Conservation (phyloP, 2,797 vertebrate genomes). For the Smutsia temminckii region DNA sequence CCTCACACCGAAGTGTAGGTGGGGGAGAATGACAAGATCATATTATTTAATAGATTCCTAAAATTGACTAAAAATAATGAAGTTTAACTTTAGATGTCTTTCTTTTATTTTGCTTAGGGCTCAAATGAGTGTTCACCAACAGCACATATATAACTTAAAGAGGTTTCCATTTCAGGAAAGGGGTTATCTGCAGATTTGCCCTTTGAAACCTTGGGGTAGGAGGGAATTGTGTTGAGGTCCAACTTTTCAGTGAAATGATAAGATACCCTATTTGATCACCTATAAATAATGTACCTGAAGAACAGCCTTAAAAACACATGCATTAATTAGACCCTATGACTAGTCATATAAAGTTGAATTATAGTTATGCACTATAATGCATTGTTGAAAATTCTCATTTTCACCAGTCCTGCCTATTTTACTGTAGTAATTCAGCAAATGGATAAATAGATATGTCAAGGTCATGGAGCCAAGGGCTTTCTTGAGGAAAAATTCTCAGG, state of each 20-base stretch:
- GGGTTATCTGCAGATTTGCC: neutral
- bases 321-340: neutral
- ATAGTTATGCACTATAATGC: neutral
- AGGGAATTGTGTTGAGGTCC: neutral
- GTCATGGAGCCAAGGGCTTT: neutral
- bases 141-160: too few relatives aligned
- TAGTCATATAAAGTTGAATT: neutral
- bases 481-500: neutral
- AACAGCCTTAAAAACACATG: neutral
- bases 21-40: conserved; percentile 15
- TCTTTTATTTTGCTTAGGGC: neutral
- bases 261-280: neutral
- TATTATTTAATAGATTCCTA: conserved; percentile 50
- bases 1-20: neutral
- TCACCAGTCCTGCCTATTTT: neutral
- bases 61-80: neutral
- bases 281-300: neutral
- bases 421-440: neutral
- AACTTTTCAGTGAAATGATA: conserved; percentile 10
- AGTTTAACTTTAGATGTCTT: neutral
- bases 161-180: neutral
- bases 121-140: neutral
- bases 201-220: conserved; percentile 9
- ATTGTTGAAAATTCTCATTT: conserved; percentile 7
- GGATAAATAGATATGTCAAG: neutral